Conservation (phyloP, 2,113 vertebrate genomes). For the Lynx canadensis region DNA sequence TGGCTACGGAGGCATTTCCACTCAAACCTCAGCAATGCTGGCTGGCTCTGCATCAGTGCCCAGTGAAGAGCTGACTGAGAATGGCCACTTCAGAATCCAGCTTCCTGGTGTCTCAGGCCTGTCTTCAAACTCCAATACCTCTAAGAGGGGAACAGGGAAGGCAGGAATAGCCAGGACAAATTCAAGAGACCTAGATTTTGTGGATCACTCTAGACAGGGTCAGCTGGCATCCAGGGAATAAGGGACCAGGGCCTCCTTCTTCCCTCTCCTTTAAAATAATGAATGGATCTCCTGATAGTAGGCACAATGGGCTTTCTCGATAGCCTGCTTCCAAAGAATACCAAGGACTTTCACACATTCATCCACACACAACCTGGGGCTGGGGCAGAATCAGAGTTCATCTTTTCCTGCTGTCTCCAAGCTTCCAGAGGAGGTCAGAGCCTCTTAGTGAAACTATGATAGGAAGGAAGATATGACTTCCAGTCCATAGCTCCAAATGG, state of each 20-base stretch:
- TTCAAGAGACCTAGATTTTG: background rate
- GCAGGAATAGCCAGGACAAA: background rate
- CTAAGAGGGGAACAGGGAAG: background rate
- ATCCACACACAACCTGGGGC: background rate
- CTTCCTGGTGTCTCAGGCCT: conserved; percentile 61
- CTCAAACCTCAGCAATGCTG: background rate
- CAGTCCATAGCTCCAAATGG: background rate
- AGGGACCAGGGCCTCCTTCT: background rate
- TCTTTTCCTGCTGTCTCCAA: background rate
- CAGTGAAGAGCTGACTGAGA: background rate
- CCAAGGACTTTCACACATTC: conserved; percentile 1
- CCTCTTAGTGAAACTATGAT: background rate
- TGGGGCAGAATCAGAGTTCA: background rate
- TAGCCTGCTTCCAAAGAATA: background rate
- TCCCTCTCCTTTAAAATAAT: conserved; percentile 9
- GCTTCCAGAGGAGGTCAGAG: background rate
- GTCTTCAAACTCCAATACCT: conserved; percentile 29
- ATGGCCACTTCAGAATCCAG: background rate
- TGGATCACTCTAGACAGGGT: background rate
- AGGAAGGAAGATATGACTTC: conserved; percentile 4
- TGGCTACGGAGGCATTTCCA: conserved; percentile 25
- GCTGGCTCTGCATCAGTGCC: background rate
- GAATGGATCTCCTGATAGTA: background rate
- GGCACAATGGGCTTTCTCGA: background rate
- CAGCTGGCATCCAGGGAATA: background rate